Conservation (phyloP, 2,888 invertebrate genomes). For the Scotopteryx bipunctaria region DNA sequence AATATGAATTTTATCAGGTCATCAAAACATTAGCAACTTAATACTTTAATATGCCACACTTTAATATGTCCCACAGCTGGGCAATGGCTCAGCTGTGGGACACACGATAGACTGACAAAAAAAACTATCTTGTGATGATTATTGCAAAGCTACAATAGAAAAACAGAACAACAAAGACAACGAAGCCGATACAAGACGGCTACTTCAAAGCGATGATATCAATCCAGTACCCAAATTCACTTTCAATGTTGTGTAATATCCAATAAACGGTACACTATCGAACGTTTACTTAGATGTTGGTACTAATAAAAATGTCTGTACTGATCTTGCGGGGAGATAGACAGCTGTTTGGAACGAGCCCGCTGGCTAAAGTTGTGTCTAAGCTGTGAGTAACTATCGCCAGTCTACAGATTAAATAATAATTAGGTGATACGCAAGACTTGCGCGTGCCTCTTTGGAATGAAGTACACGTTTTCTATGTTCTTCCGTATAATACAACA, state of each 20-base stretch:
- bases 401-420: conserved; percentile 20
- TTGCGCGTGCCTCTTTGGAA: conserved; percentile 9
- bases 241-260: conserved; percentile 68
- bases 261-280: conserved; percentile 69
- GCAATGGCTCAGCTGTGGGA: no score
- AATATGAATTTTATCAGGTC: neutral
- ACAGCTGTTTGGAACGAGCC: conserved; percentile 57
- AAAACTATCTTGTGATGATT: no score
- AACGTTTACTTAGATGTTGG: conserved; percentile 67
- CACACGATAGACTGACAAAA: no score
- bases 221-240: conserved; percentile 39
- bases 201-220: conserved; percentile 27
- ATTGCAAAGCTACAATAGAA: no score
- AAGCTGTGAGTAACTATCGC: conserved; percentile 11
- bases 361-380: conserved; percentile 46
- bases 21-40: no score
- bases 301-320: conserved; percentile 53
- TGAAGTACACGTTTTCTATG: neutral
- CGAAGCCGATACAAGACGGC: conserved; percentile 9
- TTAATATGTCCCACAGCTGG: no score
- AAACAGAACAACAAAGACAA: no score
- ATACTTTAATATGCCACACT: no score
- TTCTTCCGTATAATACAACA: neutral
- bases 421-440: conserved; percentile 20
- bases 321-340: conserved; percentile 58